Evolutionary conservation across 1,140 invertebrate genomes (phyloP), one percentile per base, ranked within the genome.

Genomic region (Cataglyphis hispanica): DNA sequence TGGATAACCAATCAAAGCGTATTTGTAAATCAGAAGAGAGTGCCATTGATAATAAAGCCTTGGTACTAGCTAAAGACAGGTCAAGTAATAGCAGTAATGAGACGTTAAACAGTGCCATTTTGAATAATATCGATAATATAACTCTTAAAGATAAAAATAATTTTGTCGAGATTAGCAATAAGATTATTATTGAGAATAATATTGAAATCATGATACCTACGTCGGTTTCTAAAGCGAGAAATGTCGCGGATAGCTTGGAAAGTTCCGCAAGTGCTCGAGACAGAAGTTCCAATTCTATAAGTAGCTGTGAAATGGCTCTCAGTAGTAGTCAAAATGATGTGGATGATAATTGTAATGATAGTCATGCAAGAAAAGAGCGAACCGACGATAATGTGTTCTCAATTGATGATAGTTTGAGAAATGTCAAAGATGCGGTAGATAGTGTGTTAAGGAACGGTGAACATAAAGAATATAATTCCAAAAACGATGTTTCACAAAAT

Each of bases 281-380:
- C 27, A 91, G 94, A 37, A 95, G 94, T 37, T 95, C 95, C 0
- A 95, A 95, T 86, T 95, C 95, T 6, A 93, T 95, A 83, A 95
- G 94, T 74, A 95, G 95, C 56, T 95, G 95, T 46, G 95, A 95
- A 93, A 95, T 95, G 94, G 95, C 95, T 56, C 80, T 95, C 19
- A 93, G 92, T 37, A 89, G 87, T 61, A 94, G 93, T 64, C 93
- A 94, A 64, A 89, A 91, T 13, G 95, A 94, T 13, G 92, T 85
- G 8, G 92, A 94, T 5, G 93, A 94, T 7, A 92, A 90, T 85
- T 92, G 90, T 2, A 94, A 92, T 37, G 92, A 87, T 6, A 93
- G 87, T 50, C 88, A 87, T 34, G 78, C 85, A 2, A 93, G 91
- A 60, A 89, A 86, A 69, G 90, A 91, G 0, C 87, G 88, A 64